Evolutionary conservation across 1,140 invertebrate species (phyloP).

Genomic region (Goniozus legneri): DNA sequence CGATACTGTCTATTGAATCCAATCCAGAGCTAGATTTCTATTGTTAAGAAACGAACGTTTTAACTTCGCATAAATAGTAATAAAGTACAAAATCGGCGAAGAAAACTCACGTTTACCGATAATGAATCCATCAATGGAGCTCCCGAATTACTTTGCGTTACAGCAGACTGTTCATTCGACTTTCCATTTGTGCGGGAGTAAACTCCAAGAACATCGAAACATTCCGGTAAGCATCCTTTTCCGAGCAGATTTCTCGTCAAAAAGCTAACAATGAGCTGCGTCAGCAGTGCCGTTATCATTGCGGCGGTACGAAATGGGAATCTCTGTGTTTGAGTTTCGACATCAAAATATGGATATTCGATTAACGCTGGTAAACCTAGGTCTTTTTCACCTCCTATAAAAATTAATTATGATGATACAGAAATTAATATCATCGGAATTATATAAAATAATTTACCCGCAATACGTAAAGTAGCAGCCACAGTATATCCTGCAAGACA

Average conservation of each 20-base stretch:
- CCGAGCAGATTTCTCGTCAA: constrained; percentile 58
- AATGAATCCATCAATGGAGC: constrained; percentile 47
- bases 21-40: too few species aligned
- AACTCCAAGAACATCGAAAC: constrained; percentile 47
- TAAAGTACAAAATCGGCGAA: too few species aligned
- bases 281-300: constrained; percentile 62
- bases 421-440: constrained; percentile 1
- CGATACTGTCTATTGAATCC: too few species aligned
- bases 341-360: constrained; percentile 62
- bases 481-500: constrained; percentile 66
- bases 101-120: too few species aligned
- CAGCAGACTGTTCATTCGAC: constrained; percentile 41
- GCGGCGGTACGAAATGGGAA: constrained; percentile 61
- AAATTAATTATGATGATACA: constrained; percentile 7
- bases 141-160: constrained; percentile 47
- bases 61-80: too few species aligned
- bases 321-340: constrained; percentile 54
- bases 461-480: constrained; percentile 64
- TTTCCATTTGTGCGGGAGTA: constrained; percentile 49
- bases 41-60: too few species aligned
- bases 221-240: constrained; percentile 54
- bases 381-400: constrained; percentile 61
- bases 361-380: constrained; percentile 63
- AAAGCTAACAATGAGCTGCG: constrained; percentile 58
- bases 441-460: constrained; percentile 50